Evolutionary conservation across 2,797 vertebrate genomes (phyloP).

Genomic region (Hemibagrus guttatus): DNA sequence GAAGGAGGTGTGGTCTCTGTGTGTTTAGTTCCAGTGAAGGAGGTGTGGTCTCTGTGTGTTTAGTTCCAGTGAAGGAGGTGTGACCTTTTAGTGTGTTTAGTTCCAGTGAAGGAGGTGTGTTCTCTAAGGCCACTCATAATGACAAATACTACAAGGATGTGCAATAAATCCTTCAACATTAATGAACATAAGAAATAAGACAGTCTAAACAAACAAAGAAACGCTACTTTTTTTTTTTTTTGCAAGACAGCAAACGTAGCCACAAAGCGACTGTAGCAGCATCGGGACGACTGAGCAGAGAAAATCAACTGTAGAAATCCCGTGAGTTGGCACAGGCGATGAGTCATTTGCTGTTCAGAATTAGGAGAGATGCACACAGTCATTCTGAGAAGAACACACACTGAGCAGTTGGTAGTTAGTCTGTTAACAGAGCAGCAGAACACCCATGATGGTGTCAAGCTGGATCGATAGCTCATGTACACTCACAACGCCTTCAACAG

Average conservation of each 20-base stretch:
- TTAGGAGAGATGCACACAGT: not conserved
- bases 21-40: too few species aligned
- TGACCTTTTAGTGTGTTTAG: too few species aligned
- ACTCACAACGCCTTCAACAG: not conserved
- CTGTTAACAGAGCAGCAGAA: not conserved
- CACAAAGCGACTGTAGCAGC: not conserved
- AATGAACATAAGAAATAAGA: not conserved
- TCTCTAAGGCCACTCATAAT: not conserved
- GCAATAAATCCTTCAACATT: not conserved
- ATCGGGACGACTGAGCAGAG: not conserved
- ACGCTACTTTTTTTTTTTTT: not conserved
- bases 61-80: too few species aligned
- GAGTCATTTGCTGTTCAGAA: not conserved
- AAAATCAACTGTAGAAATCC: not conserved
- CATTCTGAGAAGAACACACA: not conserved
- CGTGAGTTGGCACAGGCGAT: too few species aligned
- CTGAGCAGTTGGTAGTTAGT: not conserved
- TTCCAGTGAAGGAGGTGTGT: too few species aligned
- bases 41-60: too few species aligned
- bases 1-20: too few species aligned
- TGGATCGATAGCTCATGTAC: not conserved
- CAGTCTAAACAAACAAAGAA: not conserved
- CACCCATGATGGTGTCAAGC: not conserved
- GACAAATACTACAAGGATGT: not conserved
- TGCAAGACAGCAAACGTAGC: too few species aligned